A percentile compares a stretch with the other conserved stretches of the same genome.
Conservation (phyloP, 1,140 invertebrate species). For the Drosophila hydei region DNA sequence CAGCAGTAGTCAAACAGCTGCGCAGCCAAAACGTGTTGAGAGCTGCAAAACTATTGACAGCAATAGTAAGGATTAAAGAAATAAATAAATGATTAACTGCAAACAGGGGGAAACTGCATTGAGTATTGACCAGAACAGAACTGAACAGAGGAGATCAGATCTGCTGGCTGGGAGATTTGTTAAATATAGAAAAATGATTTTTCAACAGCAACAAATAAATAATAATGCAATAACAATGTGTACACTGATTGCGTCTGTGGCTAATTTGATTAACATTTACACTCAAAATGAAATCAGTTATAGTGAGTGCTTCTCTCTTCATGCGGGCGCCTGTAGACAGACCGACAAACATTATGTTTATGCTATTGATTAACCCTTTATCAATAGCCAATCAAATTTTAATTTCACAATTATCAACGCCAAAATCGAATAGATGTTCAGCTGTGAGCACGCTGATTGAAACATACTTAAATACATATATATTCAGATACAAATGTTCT, state of each 20-base stretch:
- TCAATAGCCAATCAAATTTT: slow-evolving; percentile 47
- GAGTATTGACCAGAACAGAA: too few species aligned
- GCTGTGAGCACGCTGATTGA: slow-evolving; percentile 43
- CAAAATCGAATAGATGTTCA: slow-evolving; percentile 30
- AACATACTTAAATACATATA: slow-evolving; percentile 14
- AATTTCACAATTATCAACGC: slow-evolving; percentile 49
- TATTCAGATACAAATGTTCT: slow-evolving; percentile 12
- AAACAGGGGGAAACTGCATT: slow-evolving; percentile 6
- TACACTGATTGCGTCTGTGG: slow-evolving; percentile 65
- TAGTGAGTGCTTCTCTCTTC: neutral
- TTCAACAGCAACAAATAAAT: slow-evolving; percentile 52
- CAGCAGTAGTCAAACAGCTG: slow-evolving; percentile 67
- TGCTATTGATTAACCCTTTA: slow-evolving; percentile 62
- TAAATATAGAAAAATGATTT: slow-evolving; percentile 68
- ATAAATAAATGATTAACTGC: slow-evolving; percentile 52
- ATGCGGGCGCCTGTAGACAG: slow-evolving; percentile 50
- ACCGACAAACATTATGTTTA: neutral
- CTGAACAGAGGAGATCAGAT: neutral
- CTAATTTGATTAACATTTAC: slow-evolving; percentile 69
- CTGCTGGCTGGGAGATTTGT: slow-evolving; percentile 10
- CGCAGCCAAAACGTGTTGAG: slow-evolving; percentile 24
- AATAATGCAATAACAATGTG: slow-evolving; percentile 55
- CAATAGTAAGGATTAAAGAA: slow-evolving; percentile 63
- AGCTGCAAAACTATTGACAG: slow-evolving; percentile 36
- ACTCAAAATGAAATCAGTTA: slow-evolving; percentile 36